Base-by-base conservation (phyloP, 2,113 vertebrate genomes). In the Oncorhynchus nerka region DNA sequence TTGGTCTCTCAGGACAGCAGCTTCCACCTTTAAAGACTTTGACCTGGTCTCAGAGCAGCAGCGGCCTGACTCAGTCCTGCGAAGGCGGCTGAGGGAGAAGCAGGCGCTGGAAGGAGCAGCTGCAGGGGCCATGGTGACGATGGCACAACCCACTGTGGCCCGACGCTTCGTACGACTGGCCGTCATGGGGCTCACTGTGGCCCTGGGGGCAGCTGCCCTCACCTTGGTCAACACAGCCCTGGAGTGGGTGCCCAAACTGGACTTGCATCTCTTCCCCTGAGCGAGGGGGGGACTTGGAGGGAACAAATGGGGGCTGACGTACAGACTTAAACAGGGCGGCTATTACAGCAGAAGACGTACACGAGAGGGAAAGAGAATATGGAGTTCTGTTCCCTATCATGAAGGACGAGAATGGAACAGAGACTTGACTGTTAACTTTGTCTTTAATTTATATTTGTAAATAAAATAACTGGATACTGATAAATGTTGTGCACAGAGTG, bases 1-100 rank as follows among this genome's bases (percentile, higher is more conserved):
- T 24, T 20, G 15, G 61, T 19, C 30, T 59, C 71, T 8, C 89
- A 99, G 98, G 90, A 98, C 94, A 0, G 97, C 97, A 0, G 89
- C 93, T 75, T 97, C 96, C 77, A 98, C 97, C 57, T 99, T 99
- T 84, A 98, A 97, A 83, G 97, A 99, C 94, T 99, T 99, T 88
- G 97, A 97, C 81, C 83, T 99, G 86, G 96, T 94, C 0, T 98
- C 97, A 0, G 93, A 93, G 62, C 98, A 99, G 86, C 97, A 97
- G 90, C 93, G 91, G 16, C 97, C 97, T 0, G 97, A 99, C 84
- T 93, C 92, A 12, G 95, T 98, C 75, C 94, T 98, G 73, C 94
- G 96, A 4, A 95, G 94, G 32, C 91, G 97, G 20, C 92, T 93
- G 15, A 84, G 80, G 89, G 89, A 75, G 79, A 91, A 68, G 91